Evolutionary conservation across 2,113 vertebrate genomes (phyloP).

Genomic region (Progne subis): DNA sequence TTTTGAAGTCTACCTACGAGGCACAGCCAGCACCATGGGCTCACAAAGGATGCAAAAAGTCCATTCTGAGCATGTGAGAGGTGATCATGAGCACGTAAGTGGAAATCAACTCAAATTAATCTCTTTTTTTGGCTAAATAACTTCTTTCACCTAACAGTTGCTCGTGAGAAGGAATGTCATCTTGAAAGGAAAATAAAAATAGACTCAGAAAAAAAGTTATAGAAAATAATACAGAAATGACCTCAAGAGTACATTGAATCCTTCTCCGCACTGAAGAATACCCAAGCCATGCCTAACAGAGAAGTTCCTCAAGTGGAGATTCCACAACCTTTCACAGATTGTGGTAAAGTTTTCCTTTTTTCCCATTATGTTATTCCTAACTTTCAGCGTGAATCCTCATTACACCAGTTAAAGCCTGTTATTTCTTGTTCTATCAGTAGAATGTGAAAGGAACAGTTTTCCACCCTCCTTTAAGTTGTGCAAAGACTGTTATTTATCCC

Average conservation of each 20-base stretch:
- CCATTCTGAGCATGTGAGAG: neutral
- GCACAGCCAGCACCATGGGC: neutral
- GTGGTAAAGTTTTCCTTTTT: neutral
- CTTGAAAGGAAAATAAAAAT: neutral
- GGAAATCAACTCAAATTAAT: neutral
- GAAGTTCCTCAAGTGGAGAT: neutral
- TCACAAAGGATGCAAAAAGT: neutral
- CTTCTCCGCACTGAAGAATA: neutral
- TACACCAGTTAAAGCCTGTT: neutral
- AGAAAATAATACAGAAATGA: neutral
- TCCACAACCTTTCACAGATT: neutral
- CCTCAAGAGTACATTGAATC: neutral
- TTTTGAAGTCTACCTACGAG: neutral
- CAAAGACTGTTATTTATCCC: neutral
- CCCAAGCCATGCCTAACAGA: neutral
- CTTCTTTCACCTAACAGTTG: neutral
- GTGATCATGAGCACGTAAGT: neutral
- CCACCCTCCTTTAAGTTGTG: neutral
- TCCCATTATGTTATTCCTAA: neutral
- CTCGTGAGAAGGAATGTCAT: neutral
- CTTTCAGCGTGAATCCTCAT: neutral
- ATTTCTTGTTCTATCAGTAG: neutral
- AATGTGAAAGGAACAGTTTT: neutral
- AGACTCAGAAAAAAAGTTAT: neutral
- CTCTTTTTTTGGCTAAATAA: neutral